Percentiles rank a stretch among this genome's conserved stretches.
These are phyloP conservation scores for Ammodramus savannarum DNA, from an alignment of 2,113 vertebrate genomes.

Conservation along the genomic window DNA sequence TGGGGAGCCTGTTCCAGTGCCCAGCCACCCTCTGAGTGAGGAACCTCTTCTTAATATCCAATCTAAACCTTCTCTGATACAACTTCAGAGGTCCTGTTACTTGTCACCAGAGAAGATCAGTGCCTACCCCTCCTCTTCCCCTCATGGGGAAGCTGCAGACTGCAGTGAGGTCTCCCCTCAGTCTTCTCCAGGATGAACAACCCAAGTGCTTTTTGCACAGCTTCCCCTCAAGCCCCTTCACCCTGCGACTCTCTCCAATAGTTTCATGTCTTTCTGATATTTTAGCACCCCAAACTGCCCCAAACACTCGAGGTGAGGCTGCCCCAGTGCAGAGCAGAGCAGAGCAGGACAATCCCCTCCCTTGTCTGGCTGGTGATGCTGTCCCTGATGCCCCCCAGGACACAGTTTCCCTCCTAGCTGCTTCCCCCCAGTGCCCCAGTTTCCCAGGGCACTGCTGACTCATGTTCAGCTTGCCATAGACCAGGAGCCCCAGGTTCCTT, in stretches of 20 bases:
- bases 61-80: background rate
- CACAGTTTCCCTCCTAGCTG: background rate
- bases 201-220: rapidly evolving
- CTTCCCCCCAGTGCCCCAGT: too few relatives aligned
- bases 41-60: background rate
- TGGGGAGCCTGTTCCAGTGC: background rate
- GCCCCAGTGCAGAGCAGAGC: rapidly evolving
- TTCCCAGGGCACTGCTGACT: background rate
- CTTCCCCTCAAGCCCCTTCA: background rate
- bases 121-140: background rate
- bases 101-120: background rate
- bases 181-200: background rate
- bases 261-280: background rate
- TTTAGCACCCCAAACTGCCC: background rate
- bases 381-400: background rate
- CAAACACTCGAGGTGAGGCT: rapidly evolving
- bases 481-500: background rate
- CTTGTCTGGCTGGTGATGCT: rapidly evolving
- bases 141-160: background rate
- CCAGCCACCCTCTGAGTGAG: background rate
- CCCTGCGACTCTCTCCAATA: background rate
- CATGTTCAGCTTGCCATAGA: rapidly evolving
- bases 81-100: background rate
- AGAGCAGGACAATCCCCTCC: background rate
- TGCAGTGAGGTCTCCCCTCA: background rate